phyloP scores from a whole-genome alignment of 2,797 vertebrate species.

The Craterocephalus amniculus region DNA sequence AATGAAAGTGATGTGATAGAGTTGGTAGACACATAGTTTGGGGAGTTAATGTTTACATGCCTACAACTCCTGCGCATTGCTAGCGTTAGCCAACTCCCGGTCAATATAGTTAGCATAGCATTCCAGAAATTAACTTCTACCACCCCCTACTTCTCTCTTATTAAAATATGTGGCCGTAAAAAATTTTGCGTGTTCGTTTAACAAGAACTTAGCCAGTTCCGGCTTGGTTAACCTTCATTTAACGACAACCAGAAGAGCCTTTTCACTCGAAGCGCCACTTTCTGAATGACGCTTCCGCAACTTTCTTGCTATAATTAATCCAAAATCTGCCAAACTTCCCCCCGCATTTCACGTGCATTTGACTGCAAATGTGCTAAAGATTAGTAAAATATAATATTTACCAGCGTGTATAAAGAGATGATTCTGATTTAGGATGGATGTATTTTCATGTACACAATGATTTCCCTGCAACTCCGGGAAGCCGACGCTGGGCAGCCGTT shows the following conservation, averaged over 20 bases:
- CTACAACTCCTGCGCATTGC: not conserved
- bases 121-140: not conserved
- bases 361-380: not conserved
- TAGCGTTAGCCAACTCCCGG: slow-evolving; percentile 41
- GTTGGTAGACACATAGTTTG: too few species aligned
- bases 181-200: accelerated
- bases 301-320: not conserved
- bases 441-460: slow-evolving; percentile 22
- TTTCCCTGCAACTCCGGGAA: not conserved
- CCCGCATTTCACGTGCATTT: slow-evolving; percentile 32
- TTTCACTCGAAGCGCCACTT: slow-evolving; percentile 71
- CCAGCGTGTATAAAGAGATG: slow-evolving; percentile 74
- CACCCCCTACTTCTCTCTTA: not conserved
- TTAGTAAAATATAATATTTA: slow-evolving; percentile 63
- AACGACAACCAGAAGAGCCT: slow-evolving; percentile 1
- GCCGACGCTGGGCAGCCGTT: slow-evolving; percentile 59
- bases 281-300: not conserved
- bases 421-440: slow-evolving; percentile 77
- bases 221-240: not conserved
- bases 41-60: slow-evolving; percentile 11
- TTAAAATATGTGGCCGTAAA: accelerated
- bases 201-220: accelerated
- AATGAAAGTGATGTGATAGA: not conserved
- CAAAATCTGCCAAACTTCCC: accelerated
- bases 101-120: slow-evolving; percentile 2